Evolutionary conservation across 1,140 invertebrate species (phyloP).

Genomic region (Carposina sasakii): DNA sequence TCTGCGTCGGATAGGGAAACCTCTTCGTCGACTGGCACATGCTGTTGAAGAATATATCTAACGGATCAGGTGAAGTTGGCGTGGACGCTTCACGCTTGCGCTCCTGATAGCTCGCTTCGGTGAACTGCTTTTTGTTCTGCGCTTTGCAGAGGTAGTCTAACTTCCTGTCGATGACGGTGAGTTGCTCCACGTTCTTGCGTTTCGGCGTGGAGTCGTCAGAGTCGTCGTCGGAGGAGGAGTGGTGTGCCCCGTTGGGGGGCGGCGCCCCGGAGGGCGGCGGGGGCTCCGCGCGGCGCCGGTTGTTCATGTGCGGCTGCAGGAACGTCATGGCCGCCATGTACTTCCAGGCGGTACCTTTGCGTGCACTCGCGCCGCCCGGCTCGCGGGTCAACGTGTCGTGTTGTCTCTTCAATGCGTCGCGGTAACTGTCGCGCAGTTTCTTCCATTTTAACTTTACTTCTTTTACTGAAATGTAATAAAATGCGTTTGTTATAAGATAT

Average conservation of each 20-base stretch:
- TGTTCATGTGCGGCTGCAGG: constrained; percentile 63
- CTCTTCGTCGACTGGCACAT: constrained; percentile 64
- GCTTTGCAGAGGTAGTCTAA: constrained; percentile 48
- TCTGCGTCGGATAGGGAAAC: constrained; percentile 55
- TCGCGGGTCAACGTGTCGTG: constrained; percentile 53
- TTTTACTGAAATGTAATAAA: constrained; percentile 63
- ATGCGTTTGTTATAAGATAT: too few species aligned
- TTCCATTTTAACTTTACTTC: constrained; percentile 68
- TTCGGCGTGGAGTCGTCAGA: constrained; percentile 37
- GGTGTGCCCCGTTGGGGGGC: constrained; percentile 10
- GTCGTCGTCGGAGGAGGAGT: constrained; percentile 31
- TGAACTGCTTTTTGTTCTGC: constrained; percentile 32
- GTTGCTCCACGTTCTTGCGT: constrained; percentile 31
- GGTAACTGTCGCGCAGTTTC: constrained; percentile 63
- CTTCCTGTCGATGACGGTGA: constrained; percentile 42
- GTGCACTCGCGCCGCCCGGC: constrained; percentile 31
- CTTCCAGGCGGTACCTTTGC: constrained; percentile 59
- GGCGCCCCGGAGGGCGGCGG: constrained; percentile 13
- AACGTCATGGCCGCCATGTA: constrained; percentile 62
- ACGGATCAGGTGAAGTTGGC: constrained; percentile 44
- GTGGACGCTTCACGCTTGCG: constrained; percentile 22
- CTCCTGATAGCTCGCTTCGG: constrained; percentile 25
- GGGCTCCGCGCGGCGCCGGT: constrained; percentile 41
- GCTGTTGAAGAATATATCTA: constrained; percentile 65
- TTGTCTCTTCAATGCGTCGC: constrained; percentile 61